phyloP scores from a whole-genome alignment of 2,797 vertebrate species.

The Galaxias olidus region DNA sequence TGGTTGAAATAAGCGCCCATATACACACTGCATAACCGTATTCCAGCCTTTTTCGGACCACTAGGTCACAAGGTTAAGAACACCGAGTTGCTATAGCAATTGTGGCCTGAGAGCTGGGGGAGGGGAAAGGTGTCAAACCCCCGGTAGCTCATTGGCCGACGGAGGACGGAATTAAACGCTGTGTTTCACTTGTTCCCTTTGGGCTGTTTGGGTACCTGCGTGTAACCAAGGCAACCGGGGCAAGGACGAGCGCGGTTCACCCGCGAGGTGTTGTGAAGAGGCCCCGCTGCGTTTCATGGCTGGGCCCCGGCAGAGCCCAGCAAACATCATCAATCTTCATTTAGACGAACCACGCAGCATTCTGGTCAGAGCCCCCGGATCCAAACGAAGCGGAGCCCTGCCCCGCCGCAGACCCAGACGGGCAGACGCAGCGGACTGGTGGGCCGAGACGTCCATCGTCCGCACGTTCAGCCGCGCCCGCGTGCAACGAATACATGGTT shows the following conservation, averaged over 20 bases:
- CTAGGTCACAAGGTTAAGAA: constrained; percentile 51
- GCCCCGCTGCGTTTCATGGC: constrained; percentile 22
- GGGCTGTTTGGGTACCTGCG: constrained; percentile 53
- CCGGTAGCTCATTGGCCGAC: constrained; percentile 42
- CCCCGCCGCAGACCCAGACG: constrained; percentile 31
- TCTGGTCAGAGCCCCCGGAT: constrained; percentile 33
- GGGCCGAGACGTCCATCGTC: constrained; percentile 10
- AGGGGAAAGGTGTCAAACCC: constrained; percentile 58
- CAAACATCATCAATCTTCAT: constrained; percentile 60
- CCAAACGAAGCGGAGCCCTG: constrained; percentile 35
- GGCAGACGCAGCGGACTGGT: constrained; percentile 30
- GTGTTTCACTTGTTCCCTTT: constrained; percentile 64
- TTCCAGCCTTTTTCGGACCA: neutral
- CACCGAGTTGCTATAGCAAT: constrained; percentile 57
- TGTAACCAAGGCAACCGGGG: constrained; percentile 59
- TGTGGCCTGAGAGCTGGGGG: constrained; percentile 28
- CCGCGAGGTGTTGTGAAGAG: constrained; percentile 16
- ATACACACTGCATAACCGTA: too few relatives aligned
- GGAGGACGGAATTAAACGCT: constrained; percentile 62
- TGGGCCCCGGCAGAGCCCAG: constrained; percentile 22
- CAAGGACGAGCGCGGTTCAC: constrained; percentile 55
- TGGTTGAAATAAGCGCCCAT: too few relatives aligned
- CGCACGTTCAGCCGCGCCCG: neutral
- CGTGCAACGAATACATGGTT: neutral
- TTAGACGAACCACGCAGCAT: constrained; percentile 26